Conservation (phyloP, 2,113 vertebrate species). For the Grantiella picta region DNA sequence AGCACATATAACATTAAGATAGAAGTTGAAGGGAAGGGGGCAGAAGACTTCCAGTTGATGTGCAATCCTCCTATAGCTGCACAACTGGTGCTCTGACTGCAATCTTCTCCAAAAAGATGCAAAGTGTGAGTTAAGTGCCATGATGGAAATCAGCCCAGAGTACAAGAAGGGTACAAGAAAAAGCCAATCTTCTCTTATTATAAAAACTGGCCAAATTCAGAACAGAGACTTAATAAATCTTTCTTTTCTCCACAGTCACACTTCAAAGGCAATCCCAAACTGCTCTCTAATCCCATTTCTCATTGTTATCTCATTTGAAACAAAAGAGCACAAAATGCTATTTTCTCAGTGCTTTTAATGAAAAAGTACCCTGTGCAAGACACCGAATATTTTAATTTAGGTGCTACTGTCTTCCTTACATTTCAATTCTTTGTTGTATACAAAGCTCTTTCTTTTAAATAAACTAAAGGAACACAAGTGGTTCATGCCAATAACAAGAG, state of each 20-base stretch:
- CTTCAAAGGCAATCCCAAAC: background rate
- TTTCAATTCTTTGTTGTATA: background rate
- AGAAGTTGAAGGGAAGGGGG: background rate
- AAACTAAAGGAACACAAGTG: background rate
- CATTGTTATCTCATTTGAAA: background rate
- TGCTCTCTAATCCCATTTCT: background rate
- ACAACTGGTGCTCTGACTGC: background rate
- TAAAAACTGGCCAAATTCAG: background rate
- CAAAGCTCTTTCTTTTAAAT: background rate
- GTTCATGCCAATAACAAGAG: background rate
- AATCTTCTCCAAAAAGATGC: background rate
- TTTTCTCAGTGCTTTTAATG: background rate
- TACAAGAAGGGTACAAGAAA: background rate
- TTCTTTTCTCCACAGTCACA: background rate
- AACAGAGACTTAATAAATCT: background rate
- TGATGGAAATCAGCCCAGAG: background rate
- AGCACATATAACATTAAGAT: background rate
- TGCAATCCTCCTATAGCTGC: background rate
- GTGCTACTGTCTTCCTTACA: background rate
- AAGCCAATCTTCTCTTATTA: background rate
- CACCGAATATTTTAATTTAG: background rate
- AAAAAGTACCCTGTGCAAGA: background rate
- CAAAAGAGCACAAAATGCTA: background rate
- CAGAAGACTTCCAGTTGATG: background rate
- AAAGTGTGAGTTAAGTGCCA: background rate